A percentile compares a stretch with the other conserved stretches of the same genome.
Conservation (phyloP, 1,140 invertebrate species). For the Drosophila watanabei region DNA sequence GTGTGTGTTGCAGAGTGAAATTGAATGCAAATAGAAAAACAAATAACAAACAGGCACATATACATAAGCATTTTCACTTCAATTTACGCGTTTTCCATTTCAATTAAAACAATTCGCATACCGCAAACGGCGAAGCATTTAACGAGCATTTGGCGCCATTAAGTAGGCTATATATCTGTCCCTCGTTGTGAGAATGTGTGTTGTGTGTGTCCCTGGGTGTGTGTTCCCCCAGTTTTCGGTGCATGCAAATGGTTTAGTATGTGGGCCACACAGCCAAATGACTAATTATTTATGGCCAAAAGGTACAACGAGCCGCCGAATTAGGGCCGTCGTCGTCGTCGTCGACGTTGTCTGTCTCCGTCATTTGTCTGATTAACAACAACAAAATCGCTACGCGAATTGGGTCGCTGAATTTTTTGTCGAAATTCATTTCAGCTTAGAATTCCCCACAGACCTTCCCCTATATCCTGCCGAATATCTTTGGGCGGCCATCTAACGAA, state of each 20-base stretch:
- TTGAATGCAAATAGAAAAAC: slow-evolving; percentile 82
- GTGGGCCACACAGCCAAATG: slow-evolving; percentile 55
- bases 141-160: slow-evolving; percentile 69
- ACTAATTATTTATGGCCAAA: slow-evolving; percentile 78
- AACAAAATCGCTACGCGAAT: slow-evolving; percentile 29
- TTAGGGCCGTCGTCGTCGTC: slow-evolving; percentile 38
- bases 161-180: slow-evolving; percentile 63
- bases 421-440: slow-evolving; percentile 15
- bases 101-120: slow-evolving; percentile 77
- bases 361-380: slow-evolving; percentile 66
- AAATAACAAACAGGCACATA: slow-evolving; percentile 35
- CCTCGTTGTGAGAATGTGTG: slow-evolving; percentile 4
- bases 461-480: slow-evolving; percentile 13
- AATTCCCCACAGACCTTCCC: background rate
- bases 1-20: slow-evolving; percentile 74
- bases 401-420: slow-evolving; percentile 53
- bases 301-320: slow-evolving; percentile 35
- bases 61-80: slow-evolving; percentile 64
- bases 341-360: slow-evolving; percentile 29
- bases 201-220: background rate
- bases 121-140: slow-evolving; percentile 55
- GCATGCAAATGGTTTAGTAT: slow-evolving; percentile 69
- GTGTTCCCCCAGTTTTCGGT: slow-evolving; percentile 44
- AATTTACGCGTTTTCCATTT: slow-evolving; percentile 82
- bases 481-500: slow-evolving; percentile 30